phyloP scores from a whole-genome alignment of 2,888 invertebrate genomes.

The Zygothrica quintamaculata region DNA sequence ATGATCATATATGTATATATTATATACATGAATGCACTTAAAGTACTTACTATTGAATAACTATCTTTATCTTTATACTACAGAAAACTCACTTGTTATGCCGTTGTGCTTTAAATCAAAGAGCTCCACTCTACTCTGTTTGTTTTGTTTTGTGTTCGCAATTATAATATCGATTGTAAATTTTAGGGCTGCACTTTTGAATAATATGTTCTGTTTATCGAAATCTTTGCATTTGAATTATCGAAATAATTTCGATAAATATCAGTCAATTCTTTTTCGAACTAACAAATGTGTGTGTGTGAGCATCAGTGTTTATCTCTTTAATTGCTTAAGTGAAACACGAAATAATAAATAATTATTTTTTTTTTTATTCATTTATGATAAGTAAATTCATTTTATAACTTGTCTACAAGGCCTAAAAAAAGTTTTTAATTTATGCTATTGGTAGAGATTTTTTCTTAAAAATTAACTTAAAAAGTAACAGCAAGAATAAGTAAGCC shows the following conservation, averaged over 20 bases:
- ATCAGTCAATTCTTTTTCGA: no score
- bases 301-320: no score
- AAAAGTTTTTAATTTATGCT: slow-evolving; percentile 11
- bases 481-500: slow-evolving; percentile 26
- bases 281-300: no score
- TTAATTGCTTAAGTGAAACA: no score
- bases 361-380: no score
- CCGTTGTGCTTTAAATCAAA: slow-evolving; percentile 18
- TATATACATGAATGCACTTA: not conserved
- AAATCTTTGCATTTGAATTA: not conserved
- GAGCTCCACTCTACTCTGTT: slow-evolving; percentile 23
- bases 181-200: slow-evolving; percentile 23
- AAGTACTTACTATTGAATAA: not conserved
- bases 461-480: slow-evolving; percentile 10
- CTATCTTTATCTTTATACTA: slow-evolving; percentile 3
- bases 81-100: slow-evolving; percentile 40
- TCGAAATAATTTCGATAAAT: no score
- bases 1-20: not conserved
- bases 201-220: not conserved
- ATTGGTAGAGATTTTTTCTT: slow-evolving; percentile 19
- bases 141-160: slow-evolving; percentile 24
- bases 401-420: no score
- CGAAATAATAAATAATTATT: no score
- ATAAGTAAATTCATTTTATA: no score
- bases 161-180: slow-evolving; percentile 28